A percentile compares a stretch with the other conserved stretches of the same genome.
phyloP scores from a whole-genome alignment of 2,888 invertebrate species.

The Orthosia gothica region DNA sequence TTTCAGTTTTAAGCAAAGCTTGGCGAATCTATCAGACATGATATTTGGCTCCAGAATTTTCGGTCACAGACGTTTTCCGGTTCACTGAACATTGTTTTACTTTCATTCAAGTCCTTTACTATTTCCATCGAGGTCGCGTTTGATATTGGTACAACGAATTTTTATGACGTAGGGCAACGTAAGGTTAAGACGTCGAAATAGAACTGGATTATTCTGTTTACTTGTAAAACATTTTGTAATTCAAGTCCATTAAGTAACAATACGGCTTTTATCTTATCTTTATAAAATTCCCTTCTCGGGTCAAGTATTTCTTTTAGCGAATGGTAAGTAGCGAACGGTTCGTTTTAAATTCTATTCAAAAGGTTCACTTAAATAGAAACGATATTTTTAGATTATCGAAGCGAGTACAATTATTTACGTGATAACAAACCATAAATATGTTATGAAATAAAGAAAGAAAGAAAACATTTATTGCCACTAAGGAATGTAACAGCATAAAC shows the following conservation, averaged over 20 bases:
- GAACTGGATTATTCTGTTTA: conserved; percentile 26
- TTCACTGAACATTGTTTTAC: conserved; percentile 62
- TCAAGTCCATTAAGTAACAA: conserved; percentile 8
- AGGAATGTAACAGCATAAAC: too few species aligned
- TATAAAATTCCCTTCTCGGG: conserved; percentile 17
- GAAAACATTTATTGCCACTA: too few species aligned
- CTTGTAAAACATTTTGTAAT: conserved; percentile 8
- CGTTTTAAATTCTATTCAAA: conserved; percentile 25
- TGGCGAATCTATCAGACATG: conserved; percentile 30
- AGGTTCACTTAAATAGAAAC: conserved; percentile 24
- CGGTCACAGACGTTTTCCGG: conserved; percentile 53
- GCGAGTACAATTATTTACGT: conserved; percentile 14
- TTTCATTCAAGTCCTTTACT: conserved; percentile 57
- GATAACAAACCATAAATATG: conserved; percentile 25
- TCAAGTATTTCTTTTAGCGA: conserved; percentile 26
- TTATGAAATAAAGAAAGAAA: too few species aligned
- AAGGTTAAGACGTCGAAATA: conserved; percentile 47
- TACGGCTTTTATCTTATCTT: conserved; percentile 24
- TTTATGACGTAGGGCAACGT: conserved; percentile 43
- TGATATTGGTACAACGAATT: conserved; percentile 49
- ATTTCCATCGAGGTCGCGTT: conserved; percentile 45
- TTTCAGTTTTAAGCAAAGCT: conserved; percentile 43
- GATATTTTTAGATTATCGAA: conserved; percentile 32
- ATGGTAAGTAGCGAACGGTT: conserved; percentile 3
- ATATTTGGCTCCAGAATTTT: conserved; percentile 38